These are phyloP conservation scores for Pavo muticus DNA, from an alignment of 2,113 vertebrate species.

Conservation along the genomic window DNA sequence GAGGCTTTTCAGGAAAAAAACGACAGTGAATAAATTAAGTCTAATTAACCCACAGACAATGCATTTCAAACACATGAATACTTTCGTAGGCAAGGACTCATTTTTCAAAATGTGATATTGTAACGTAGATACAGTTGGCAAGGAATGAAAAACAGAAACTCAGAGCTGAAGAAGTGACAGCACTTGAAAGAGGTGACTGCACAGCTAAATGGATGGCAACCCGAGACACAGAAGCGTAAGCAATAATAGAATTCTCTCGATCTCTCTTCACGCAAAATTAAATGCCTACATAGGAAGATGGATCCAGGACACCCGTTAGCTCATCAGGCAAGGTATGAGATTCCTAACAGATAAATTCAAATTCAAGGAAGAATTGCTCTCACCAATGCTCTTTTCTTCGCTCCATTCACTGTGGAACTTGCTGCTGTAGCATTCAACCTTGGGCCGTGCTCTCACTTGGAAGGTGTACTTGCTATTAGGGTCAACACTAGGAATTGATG, in stretches of 20 bases:
- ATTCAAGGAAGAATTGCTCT: neutral
- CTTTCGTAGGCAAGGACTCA: neutral
- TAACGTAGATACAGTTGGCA: neutral
- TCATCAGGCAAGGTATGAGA: neutral
- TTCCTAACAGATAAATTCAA: neutral
- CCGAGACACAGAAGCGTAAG: neutral
- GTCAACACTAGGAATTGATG: neutral
- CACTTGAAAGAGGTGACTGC: neutral
- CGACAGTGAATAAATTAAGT: neutral
- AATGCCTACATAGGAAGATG: neutral
- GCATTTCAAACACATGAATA: neutral
- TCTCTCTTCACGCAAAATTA: neutral
- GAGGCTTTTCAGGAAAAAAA: neutral
- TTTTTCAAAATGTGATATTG: neutral
- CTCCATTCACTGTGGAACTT: conserved; percentile 68
- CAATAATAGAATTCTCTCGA: neutral
- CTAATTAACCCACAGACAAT: neutral
- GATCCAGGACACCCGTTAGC: neutral
- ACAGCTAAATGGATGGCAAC: neutral
- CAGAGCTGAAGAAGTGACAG: neutral
- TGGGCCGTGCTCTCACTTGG: conserved; percentile 54
- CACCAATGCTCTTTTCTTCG: conserved; percentile 44
- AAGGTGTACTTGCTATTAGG: conserved; percentile 22
- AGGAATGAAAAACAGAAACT: neutral
- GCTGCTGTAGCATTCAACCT: neutral